Evolutionary conservation across 2,888 invertebrate genomes (phyloP).

Genomic region (Anaspis maculata): DNA sequence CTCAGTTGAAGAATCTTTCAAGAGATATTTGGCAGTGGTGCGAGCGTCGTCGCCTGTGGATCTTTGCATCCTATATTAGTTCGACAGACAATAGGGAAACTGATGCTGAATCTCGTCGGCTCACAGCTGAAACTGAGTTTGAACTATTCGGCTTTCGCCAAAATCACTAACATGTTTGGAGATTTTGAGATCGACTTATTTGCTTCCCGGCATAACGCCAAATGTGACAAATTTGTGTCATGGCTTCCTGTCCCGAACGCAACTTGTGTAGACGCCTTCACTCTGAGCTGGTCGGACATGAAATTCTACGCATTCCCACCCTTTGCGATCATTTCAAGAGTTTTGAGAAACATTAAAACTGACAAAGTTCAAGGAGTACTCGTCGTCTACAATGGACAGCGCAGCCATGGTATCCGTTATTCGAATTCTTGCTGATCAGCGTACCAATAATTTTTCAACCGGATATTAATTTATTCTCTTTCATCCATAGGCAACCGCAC

Average conservation of each 20-base stretch:
- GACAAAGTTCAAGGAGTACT: conserved; percentile 26
- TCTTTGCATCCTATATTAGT: neutral
- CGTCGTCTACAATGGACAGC: conserved; percentile 25
- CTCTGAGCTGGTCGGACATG: conserved; percentile 20
- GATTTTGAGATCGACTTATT: conserved; percentile 23
- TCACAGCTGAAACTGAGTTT: neutral
- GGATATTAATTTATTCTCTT: conserved; percentile 17
- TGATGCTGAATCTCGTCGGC: neutral
- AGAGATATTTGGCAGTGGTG: neutral
- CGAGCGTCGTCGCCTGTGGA: neutral
- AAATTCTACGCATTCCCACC: conserved; percentile 17
- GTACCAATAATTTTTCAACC: conserved; percentile 20
- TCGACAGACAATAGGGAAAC: neutral
- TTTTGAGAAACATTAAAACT: conserved; percentile 24
- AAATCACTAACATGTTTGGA: conserved; percentile 7
- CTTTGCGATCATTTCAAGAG: conserved; percentile 5
- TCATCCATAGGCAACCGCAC: conserved; percentile 21
- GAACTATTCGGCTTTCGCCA: neutral
- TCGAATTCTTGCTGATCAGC: conserved; percentile 7
- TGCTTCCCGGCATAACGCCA: conserved; percentile 20
- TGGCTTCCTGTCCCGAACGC: conserved; percentile 21
- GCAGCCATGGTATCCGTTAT: conserved; percentile 28
- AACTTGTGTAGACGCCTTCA: conserved; percentile 23
- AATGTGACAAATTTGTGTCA: conserved; percentile 23
- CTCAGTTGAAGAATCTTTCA: neutral